phyloP scores from a whole-genome alignment of 2,797 vertebrate species.

The Chromis chromis region DNA sequence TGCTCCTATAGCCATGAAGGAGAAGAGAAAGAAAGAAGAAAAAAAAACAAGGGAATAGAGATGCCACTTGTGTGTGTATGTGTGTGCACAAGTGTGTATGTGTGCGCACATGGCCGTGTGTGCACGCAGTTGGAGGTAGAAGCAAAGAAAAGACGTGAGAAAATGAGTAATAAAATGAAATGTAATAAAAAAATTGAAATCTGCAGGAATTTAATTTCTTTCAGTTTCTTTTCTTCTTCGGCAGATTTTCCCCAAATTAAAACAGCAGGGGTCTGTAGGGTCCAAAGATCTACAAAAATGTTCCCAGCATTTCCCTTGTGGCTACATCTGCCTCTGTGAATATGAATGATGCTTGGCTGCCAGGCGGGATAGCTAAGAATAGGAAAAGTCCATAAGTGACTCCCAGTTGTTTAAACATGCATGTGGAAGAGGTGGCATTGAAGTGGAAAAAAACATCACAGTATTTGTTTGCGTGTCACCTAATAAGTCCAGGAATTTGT shows the following conservation, averaged over 20 bases:
- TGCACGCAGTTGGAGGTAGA: background rate
- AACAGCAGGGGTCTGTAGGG: slow-evolving; percentile 66
- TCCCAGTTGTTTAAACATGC: slow-evolving; percentile 17
- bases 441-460: slow-evolving; percentile 14
- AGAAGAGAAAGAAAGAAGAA: slow-evolving; percentile 37
- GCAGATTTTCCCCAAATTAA: slow-evolving; percentile 68
- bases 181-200: slow-evolving; percentile 42
- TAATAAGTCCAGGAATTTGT: too few species aligned
- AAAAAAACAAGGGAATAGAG: slow-evolving; percentile 34
- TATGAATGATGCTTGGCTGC: slow-evolving; percentile 44
- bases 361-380: slow-evolving; percentile 9
- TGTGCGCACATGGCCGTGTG: background rate
- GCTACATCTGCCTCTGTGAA: slow-evolving; percentile 49
- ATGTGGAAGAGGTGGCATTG: slow-evolving; percentile 11
- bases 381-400: slow-evolving; percentile 15
- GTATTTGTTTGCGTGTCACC: slow-evolving; percentile 1
- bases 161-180: slow-evolving; percentile 37
- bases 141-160: slow-evolving; percentile 15
- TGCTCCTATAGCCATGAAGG: slow-evolving; percentile 50
- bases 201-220: slow-evolving; percentile 56
- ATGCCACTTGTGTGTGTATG: background rate
- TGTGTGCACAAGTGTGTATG: background rate
- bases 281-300: slow-evolving; percentile 58
- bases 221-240: slow-evolving; percentile 36
- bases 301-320: slow-evolving; percentile 44